These are phyloP conservation scores for Erpornis zantholeuca DNA, from an alignment of 2,113 vertebrate species.

Conservation along the genomic window DNA sequence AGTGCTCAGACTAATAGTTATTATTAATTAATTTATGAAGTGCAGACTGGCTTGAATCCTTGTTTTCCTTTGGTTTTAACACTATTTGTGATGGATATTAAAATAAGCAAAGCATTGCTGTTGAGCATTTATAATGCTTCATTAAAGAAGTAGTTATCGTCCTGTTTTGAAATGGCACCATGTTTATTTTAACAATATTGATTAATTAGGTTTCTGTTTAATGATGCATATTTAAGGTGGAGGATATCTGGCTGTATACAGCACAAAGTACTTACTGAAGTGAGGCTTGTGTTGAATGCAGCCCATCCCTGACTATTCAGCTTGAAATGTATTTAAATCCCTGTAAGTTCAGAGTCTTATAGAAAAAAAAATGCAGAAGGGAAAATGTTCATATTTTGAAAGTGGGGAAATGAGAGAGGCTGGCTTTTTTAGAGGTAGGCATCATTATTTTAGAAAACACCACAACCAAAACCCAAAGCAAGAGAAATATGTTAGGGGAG, in stretches of 20 bases:
- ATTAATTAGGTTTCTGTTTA: constrained; percentile 29
- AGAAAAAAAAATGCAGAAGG: neutral
- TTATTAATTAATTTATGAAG: neutral
- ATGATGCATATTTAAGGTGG: constrained; percentile 9
- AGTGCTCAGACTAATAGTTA: neutral
- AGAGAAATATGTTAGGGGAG: neutral
- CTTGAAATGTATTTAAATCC: neutral
- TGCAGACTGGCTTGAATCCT: neutral
- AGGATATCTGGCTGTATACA: neutral
- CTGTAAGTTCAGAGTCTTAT: neutral
- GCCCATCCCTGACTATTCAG: neutral
- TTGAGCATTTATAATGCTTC: constrained; percentile 2
- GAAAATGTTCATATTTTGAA: neutral
- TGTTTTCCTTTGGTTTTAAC: neutral
- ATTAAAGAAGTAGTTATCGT: neutral
- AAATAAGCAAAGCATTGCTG: neutral
- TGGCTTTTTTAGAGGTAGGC: neutral
- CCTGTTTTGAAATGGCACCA: neutral
- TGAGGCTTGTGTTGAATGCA: neutral
- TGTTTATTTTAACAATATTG: constrained; percentile 38
- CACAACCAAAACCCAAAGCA: neutral
- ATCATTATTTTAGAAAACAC: neutral
- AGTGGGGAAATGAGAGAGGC: neutral
- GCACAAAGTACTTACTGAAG: neutral
- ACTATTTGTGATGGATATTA: neutral